Evolutionary conservation across 1,140 invertebrate species (phyloP).

Genomic region (Plectrocnemia conspersa): DNA sequence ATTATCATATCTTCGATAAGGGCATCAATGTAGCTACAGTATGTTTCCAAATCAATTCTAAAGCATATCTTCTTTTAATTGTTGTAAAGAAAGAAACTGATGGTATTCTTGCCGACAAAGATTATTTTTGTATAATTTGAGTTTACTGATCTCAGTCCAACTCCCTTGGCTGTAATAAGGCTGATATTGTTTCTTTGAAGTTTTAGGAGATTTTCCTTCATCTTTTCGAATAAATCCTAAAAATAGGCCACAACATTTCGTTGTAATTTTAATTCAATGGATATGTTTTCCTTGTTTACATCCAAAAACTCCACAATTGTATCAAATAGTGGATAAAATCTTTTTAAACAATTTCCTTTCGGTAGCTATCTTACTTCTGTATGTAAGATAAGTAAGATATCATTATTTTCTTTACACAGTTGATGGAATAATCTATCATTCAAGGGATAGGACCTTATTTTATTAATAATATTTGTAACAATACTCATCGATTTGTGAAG

Average conservation of each 20-base stretch:
- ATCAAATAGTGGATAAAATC: constrained; percentile 25
- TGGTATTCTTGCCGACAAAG: constrained; percentile 6
- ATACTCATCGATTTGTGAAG: constrained; percentile 27
- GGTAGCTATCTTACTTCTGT: constrained; percentile 35
- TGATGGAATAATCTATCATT: constrained; percentile 29
- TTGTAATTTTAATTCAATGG: constrained; percentile 13
- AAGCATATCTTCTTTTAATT: constrained; percentile 13
- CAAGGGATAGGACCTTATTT: constrained; percentile 21
- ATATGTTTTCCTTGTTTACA: constrained; percentile 8
- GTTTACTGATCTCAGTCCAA: constrained; percentile 10
- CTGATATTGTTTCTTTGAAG: constrained; percentile 13
- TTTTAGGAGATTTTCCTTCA: too few relatives aligned
- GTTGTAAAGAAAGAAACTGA: constrained; percentile 11
- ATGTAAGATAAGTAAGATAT: constrained; percentile 34
- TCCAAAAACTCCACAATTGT: constrained; percentile 13
- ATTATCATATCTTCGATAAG: constrained; percentile 13
- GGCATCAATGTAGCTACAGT: constrained; percentile 8
- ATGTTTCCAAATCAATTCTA: constrained; percentile 8
- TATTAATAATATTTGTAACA: constrained; percentile 29
- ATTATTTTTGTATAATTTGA: constrained; percentile 12
- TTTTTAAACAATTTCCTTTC: constrained; percentile 35
- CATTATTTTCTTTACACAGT: constrained; percentile 32
- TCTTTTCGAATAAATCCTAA: too few relatives aligned
- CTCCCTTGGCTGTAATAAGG: constrained; percentile 9
- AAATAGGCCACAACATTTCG: constrained; percentile 6